Percentiles rank a stretch among this genome's conserved stretches.
Evolutionary conservation across 2,888 invertebrate species (phyloP).

Genomic region (Cosmorhoe ocellata): DNA sequence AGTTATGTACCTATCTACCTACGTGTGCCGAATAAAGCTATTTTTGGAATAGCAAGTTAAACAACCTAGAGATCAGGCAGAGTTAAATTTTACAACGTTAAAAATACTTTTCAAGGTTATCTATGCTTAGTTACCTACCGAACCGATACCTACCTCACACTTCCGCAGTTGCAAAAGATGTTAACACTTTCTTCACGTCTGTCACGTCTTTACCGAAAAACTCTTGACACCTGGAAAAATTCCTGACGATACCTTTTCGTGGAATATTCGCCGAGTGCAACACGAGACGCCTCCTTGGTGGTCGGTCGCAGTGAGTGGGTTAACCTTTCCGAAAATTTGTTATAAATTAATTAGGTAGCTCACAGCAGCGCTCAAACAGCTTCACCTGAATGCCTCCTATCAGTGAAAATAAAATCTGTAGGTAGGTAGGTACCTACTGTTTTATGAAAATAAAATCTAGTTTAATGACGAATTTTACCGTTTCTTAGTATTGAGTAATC

Average conservation of each 20-base stretch:
- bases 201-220: constrained; percentile 39
- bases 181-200: no score
- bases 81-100: not conserved
- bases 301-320: constrained; percentile 61
- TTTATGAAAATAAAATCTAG: constrained; percentile 13
- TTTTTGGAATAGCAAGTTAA: constrained; percentile 25
- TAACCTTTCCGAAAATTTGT: constrained; percentile 37
- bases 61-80: not conserved
- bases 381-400: no score
- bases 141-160: no score
- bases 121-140: no score
- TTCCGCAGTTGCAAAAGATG: no score
- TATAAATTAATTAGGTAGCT: no score
- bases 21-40: constrained; percentile 20
- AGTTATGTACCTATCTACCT: constrained; percentile 7
- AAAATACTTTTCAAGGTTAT: not conserved
- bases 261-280: constrained; percentile 61
- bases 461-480: no score
- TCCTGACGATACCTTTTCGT: constrained; percentile 65
- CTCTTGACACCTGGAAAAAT: constrained; percentile 63
- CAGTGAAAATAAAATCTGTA: no score
- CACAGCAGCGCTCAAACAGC: no score
- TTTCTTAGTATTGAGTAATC: no score
- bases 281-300: constrained; percentile 66
- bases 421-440: no score